Conservation (phyloP, 2,888 invertebrate species). For the Allolobophora icterica region DNA sequence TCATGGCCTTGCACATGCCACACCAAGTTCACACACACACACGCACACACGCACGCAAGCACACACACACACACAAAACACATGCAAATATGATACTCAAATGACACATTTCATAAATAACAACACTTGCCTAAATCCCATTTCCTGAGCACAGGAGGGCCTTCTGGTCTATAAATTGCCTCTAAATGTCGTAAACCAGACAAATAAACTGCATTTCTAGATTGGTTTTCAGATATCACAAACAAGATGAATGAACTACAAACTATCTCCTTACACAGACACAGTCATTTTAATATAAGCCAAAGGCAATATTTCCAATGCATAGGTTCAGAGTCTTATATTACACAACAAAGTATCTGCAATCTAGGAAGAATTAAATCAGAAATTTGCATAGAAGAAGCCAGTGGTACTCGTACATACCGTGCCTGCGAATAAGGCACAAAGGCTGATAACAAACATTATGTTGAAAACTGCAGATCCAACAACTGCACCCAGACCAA, state of each 20-base stretch:
- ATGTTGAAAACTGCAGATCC: conserved; percentile 65
- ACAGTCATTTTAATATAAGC: not conserved
- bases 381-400: not conserved
- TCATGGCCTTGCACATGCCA: no score
- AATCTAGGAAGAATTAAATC: no score
- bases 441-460: conserved; percentile 63
- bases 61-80: no score
- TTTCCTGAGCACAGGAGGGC: no score
- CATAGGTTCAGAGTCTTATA: not conserved
- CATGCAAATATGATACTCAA: no score
- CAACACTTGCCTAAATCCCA: no score
- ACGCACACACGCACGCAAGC: no score
- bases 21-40: no score
- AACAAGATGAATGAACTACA: not conserved
- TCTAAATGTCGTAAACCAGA: no score
- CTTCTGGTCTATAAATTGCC: no score
- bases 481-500: conserved; percentile 63
- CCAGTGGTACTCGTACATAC: conserved; percentile 46
- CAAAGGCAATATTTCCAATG: not conserved
- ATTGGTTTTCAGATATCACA: not conserved
- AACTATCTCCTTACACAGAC: not conserved
- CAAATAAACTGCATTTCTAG: no score
- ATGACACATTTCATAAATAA: no score
- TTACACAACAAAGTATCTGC: not conserved
- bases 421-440: conserved; percentile 60